phyloP scores from a whole-genome alignment of 1,140 invertebrate genomes.

The Zaprionus ghesquierei region DNA sequence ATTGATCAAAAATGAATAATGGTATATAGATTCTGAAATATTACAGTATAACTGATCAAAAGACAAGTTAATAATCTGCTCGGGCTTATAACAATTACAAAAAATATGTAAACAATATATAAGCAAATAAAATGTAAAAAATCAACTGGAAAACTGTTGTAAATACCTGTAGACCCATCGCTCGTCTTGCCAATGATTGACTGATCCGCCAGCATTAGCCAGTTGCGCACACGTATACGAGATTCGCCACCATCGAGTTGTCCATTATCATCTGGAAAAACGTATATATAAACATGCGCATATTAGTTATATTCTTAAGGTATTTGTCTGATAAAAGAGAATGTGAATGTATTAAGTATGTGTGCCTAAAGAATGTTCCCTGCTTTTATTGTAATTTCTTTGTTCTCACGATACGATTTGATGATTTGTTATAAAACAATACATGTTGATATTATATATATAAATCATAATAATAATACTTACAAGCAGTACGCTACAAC shows the following conservation, averaged over 20 bases:
- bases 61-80: no score
- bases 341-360: slow-evolving; percentile 9
- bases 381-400: slow-evolving; percentile 24
- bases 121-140: neutral
- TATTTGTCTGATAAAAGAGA: neutral
- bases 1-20: neutral
- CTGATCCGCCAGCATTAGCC: slow-evolving; percentile 80
- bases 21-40: no score
- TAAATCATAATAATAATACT: slow-evolving; percentile 56
- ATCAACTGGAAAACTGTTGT: neutral
- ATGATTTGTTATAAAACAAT: slow-evolving; percentile 23
- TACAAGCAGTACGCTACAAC: slow-evolving; percentile 70
- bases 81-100: neutral
- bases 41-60: no score
- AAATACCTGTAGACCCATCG: slow-evolving; percentile 66
- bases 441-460: slow-evolving; percentile 28
- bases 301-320: slow-evolving; percentile 23
- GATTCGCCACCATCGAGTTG: slow-evolving; percentile 64
- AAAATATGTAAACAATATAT: slow-evolving; percentile 10
- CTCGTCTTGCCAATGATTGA: slow-evolving; percentile 66
- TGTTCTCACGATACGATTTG: neutral
- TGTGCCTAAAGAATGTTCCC: slow-evolving; percentile 54
- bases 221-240: slow-evolving; percentile 76
- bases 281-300: slow-evolving; percentile 12
- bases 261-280: slow-evolving; percentile 60